Conservation (phyloP, 1,140 invertebrate genomes). For the Coelopa frigida region DNA sequence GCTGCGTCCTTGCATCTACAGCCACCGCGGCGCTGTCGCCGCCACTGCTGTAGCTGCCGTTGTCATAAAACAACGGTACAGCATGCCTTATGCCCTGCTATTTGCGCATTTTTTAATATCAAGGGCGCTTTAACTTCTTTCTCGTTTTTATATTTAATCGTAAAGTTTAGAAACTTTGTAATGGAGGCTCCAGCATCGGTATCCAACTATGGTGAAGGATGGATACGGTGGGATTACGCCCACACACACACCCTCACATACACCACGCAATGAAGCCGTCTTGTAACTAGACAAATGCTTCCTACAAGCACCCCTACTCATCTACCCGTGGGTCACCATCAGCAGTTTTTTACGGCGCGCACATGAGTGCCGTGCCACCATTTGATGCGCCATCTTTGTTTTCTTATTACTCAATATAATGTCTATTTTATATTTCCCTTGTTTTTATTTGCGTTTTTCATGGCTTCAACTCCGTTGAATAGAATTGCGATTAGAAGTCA, state of each 20-base stretch:
- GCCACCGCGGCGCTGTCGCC: not conserved
- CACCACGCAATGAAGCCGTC: too few relatives aligned
- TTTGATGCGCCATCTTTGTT: slow-evolving; percentile 11
- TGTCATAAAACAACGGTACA: slow-evolving; percentile 10
- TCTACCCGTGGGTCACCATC: slow-evolving; percentile 8
- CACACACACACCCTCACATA: too few relatives aligned
- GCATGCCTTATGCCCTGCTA: slow-evolving; percentile 9
- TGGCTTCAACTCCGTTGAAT: slow-evolving; percentile 12
- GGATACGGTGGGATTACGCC: too few relatives aligned
- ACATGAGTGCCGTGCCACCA: slow-evolving; percentile 9
- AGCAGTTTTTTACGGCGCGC: slow-evolving; percentile 10
- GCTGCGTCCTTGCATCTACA: not conserved
- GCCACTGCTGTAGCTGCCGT: not conserved
- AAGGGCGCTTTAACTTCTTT: slow-evolving; percentile 33
- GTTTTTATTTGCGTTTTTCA: slow-evolving; percentile 14
- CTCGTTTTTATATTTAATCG: slow-evolving; percentile 30
- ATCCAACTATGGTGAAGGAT: too few relatives aligned
- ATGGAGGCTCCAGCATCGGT: slow-evolving; percentile 16
- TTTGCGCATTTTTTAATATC: slow-evolving; percentile 44
- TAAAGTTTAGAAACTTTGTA: slow-evolving; percentile 42
- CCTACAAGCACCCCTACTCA: slow-evolving; percentile 4
- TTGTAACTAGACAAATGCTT: not conserved
- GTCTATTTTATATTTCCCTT: slow-evolving; percentile 16
- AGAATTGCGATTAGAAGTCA: slow-evolving; percentile 14
- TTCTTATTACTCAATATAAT: slow-evolving; percentile 10